Conservation (phyloP, 2,888 invertebrate species). For the Xiphydria camelus region DNA sequence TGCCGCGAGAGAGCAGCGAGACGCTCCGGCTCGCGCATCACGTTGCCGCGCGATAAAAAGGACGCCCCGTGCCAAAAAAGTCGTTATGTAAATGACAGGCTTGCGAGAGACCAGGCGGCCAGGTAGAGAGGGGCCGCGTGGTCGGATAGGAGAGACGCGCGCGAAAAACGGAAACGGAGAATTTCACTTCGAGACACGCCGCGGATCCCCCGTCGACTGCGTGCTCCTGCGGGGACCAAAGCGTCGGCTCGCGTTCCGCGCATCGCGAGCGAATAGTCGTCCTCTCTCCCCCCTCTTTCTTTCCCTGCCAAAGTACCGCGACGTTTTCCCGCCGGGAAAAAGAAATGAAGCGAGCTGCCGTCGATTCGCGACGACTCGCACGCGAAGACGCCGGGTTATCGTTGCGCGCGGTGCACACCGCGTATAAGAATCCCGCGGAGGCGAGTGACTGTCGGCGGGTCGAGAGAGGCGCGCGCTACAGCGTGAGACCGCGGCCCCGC, state of each 20-base stretch:
- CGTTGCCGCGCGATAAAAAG: slow-evolving; percentile 40
- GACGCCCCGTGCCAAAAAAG: slow-evolving; percentile 44
- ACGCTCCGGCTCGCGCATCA: slow-evolving; percentile 18
- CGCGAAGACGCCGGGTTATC: too few relatives aligned
- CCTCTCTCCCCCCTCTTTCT: too few relatives aligned
- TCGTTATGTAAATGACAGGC: slow-evolving; percentile 50
- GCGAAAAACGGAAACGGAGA: slow-evolving; percentile 29
- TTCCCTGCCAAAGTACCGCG: too few relatives aligned
- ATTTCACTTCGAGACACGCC: slow-evolving; percentile 16
- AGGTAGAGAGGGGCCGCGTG: slow-evolving; percentile 12
- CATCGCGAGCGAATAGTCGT: too few relatives aligned
- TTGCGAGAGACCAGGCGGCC: slow-evolving; percentile 27
- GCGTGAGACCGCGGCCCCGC: slow-evolving; percentile 52
- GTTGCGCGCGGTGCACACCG: slow-evolving; percentile 26
- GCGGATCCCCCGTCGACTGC: too few relatives aligned
- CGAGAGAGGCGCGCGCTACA: slow-evolving; percentile 36
- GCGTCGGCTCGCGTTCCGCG: too few relatives aligned
- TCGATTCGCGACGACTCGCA: too few relatives aligned
- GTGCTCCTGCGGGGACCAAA: too few relatives aligned
- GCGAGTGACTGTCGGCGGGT: slow-evolving; percentile 40
- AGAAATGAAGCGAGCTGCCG: too few relatives aligned
- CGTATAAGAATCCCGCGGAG: slow-evolving; percentile 53
- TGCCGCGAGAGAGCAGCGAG: slow-evolving; percentile 20
- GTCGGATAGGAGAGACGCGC: slow-evolving; percentile 31
- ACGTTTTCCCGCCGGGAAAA: too few relatives aligned